Conservation (phyloP, 2,888 invertebrate genomes). For the Tetramorium bicarinatum region DNA sequence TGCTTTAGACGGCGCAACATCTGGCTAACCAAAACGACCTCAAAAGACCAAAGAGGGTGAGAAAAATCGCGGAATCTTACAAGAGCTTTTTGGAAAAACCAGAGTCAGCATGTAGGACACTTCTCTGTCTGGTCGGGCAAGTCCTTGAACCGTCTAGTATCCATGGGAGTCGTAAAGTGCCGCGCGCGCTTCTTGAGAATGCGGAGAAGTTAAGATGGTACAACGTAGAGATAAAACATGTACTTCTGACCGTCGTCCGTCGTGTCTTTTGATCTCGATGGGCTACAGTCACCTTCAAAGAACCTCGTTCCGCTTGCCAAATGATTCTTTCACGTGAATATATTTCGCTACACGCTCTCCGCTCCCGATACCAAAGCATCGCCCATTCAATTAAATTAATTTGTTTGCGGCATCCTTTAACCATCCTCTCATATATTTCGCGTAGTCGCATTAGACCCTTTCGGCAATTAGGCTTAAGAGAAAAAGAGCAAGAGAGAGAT, state of each 20-base stretch:
- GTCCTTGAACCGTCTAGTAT: constrained; percentile 65
- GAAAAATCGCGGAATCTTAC: constrained; percentile 18
- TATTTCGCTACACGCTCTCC: constrained; percentile 19
- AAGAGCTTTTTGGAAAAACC: constrained; percentile 43
- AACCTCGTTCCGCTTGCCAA: constrained; percentile 31
- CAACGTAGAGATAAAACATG: constrained; percentile 71
- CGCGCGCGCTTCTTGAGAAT: constrained; percentile 64
- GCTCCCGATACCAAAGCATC: neutral
- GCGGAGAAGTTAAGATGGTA: constrained; percentile 62
- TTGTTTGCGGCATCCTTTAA: constrained; percentile 22
- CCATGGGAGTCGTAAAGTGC: constrained; percentile 60
- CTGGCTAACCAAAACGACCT: constrained; percentile 33
- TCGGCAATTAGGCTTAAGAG: neutral
- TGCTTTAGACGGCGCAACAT: constrained; percentile 6
- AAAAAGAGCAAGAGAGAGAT: neutral
- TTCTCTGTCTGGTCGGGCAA: constrained; percentile 55
- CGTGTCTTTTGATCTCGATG: constrained; percentile 50
- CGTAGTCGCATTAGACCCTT: neutral
- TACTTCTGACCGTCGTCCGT: constrained; percentile 53
- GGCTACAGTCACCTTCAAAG: constrained; percentile 45
- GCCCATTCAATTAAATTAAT: constrained; percentile 25
- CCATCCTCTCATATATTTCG: constrained; percentile 7
- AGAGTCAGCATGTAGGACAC: constrained; percentile 65
- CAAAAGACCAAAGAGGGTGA: constrained; percentile 19
- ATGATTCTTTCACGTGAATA: constrained; percentile 49